These are phyloP conservation scores for Zygogramma bicolorata DNA, from an alignment of 2,888 invertebrate species.

Conservation along the genomic window DNA sequence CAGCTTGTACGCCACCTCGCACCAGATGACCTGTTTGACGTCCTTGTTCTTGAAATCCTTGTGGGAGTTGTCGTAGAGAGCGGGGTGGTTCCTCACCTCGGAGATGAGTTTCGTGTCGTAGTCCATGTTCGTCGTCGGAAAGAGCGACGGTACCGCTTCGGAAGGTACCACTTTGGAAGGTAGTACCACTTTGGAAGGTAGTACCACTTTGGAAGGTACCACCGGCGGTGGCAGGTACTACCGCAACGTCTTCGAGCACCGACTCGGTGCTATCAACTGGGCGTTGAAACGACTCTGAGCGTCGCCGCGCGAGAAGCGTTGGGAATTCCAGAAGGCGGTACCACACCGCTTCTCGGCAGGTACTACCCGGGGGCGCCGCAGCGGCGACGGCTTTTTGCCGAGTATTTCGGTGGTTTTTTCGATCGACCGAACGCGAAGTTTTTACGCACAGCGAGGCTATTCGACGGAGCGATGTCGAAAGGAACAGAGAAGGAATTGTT, in stretches of 20 bases:
- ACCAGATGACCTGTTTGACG: conserved; percentile 35
- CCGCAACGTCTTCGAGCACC: conserved; percentile 13
- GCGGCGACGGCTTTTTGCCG: conserved; percentile 3
- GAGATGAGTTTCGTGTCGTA: conserved; percentile 40
- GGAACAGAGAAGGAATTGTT: no score
- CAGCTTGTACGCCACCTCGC: conserved; percentile 36
- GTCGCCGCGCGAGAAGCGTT: conserved; percentile 11
- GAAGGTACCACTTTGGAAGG: neutral
- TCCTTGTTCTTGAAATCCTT: conserved; percentile 41
- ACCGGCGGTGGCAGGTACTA: no score
- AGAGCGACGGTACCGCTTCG: neutral
- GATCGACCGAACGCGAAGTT: no score
- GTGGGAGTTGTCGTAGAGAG: conserved; percentile 44
- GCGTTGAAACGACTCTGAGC: conserved; percentile 2
- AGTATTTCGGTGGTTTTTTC: no score
- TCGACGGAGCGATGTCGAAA: no score
- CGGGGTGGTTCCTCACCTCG: conserved; percentile 38
- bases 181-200: neutral
- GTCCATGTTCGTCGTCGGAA: conserved; percentile 32
- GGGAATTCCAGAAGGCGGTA: conserved; percentile 14
- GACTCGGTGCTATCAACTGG: neutral
- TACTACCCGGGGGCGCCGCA: no score
- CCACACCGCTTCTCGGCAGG: neutral
- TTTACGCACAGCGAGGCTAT: no score
- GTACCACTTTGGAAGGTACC: neutral